Evolutionary conservation across 1,140 invertebrate genomes (phyloP).

Genomic region (Eriocheir sinensis): DNA sequence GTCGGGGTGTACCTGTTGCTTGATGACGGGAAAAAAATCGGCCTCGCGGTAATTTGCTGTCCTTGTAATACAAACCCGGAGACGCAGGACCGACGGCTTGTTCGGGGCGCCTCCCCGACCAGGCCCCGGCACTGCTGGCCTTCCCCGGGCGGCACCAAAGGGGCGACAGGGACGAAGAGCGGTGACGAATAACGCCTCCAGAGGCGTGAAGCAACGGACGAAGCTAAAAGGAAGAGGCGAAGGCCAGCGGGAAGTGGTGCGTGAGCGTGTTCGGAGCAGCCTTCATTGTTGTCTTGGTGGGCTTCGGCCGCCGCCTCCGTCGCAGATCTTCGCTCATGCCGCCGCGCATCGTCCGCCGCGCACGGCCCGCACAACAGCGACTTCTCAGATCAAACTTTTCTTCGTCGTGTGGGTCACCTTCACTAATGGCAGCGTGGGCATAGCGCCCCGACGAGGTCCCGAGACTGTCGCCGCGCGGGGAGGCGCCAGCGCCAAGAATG

Average conservation of each 20-base stretch:
- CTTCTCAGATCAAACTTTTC: neutral
- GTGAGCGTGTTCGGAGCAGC: slow-evolving; percentile 55
- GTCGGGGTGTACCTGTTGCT: slow-evolving; percentile 53
- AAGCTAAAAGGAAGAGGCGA: slow-evolving; percentile 35
- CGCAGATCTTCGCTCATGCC: slow-evolving; percentile 45
- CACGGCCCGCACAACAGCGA: neutral
- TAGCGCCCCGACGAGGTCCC: neutral
- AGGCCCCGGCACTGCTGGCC: neutral
- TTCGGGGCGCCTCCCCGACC: neutral
- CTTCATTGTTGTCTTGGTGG: slow-evolving; percentile 67
- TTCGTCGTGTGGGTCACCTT: neutral
- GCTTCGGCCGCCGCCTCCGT: slow-evolving; percentile 30
- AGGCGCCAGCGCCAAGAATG: neutral
- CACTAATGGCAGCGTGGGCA: neutral
- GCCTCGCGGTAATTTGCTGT: slow-evolving; percentile 44
- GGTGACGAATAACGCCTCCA: neutral
- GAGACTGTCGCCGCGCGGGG: neutral
- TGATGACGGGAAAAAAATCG: slow-evolving; percentile 46
- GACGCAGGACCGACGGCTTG: neutral
- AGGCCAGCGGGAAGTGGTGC: slow-evolving; percentile 57
- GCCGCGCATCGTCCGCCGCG: slow-evolving; percentile 30
- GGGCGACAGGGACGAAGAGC: neutral
- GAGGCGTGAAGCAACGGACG: slow-evolving; percentile 10
- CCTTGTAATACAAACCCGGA: slow-evolving; percentile 24
- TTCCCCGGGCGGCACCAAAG: neutral